phyloP scores from a whole-genome alignment of 2,113 vertebrate genomes.

The Rhabdomys dilectus region DNA sequence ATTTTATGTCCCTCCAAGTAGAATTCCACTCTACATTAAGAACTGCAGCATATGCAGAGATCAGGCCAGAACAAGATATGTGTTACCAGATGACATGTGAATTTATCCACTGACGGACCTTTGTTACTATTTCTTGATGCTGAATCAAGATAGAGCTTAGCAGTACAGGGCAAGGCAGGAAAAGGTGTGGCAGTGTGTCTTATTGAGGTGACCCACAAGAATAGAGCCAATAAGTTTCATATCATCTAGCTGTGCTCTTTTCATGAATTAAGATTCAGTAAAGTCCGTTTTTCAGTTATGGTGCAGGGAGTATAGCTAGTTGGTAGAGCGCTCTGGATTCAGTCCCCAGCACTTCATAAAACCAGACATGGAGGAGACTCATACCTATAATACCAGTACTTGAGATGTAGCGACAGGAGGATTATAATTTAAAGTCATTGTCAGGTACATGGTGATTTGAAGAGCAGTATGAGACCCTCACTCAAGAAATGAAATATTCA shows the following conservation, averaged over 20 bases:
- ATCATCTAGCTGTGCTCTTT: rapidly evolving
- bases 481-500: background rate
- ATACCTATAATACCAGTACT: background rate
- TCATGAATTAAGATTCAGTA: too few species aligned
- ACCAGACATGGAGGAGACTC: background rate
- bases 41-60: background rate
- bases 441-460: background rate
- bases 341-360: background rate
- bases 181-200: too few species aligned
- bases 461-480: background rate
- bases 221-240: background rate
- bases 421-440: background rate
- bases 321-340: background rate
- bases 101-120: background rate
- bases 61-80: background rate
- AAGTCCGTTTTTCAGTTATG: background rate
- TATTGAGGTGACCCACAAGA: background rate
- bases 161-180: background rate
- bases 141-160: background rate
- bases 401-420: background rate
- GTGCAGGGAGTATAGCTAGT: background rate
- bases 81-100: background rate
- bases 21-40: background rate
- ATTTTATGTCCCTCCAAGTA: background rate
- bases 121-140: background rate